Base-by-base conservation (phyloP, 2,113 vertebrate genomes). In the Ploceus nigricollis region DNA sequence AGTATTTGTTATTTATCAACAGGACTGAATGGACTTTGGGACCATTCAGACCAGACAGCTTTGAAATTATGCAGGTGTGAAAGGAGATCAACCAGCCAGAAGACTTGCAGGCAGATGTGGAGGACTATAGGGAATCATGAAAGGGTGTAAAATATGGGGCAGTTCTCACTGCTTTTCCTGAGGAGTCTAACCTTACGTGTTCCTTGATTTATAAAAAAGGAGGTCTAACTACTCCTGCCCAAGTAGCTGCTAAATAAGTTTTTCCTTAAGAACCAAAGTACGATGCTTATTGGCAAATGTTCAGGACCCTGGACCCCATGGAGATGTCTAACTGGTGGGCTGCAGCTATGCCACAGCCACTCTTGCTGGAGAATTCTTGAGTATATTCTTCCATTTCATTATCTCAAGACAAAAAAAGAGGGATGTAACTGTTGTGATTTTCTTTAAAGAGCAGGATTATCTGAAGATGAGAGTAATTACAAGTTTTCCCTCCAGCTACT, bases 401-500 rank as follows among this genome's bases (percentile, higher is more conserved):
- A 92, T 35, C 40, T 77, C 28, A 51, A 68, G 51, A 71, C 30
- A 37, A 17, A 83, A 83, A 60, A 81, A 45, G 33, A 81, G 30
- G 60, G 33, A 70, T 48, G 22, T 35, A 51, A 64, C 48, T 44
- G 45, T 40, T 85, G 33, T 47, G 47, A 83, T 77, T 73, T 66
- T 24, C 60, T 92, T 89, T 84, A 84, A 87, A 91, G 20, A 25
- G 31, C 23, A 87, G 57, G n/a, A 71, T 89, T 90, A 73, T 60
- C 76, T 4, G 3, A 58, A 72, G 79, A 82, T 69, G 27, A 87
- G 31, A 87, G 28, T 72, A 77, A 82, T 81, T 94, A 92, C 47
- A 89, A 84, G 51, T 78, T 87, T 95, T 89, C 33, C 68, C 53
- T 95, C 57, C 14, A 78, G 69, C 77, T 87, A 87, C 30, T 91